These are phyloP conservation scores for Pterostichus madidus DNA, from an alignment of 2,888 invertebrate genomes.

Conservation along the genomic window DNA sequence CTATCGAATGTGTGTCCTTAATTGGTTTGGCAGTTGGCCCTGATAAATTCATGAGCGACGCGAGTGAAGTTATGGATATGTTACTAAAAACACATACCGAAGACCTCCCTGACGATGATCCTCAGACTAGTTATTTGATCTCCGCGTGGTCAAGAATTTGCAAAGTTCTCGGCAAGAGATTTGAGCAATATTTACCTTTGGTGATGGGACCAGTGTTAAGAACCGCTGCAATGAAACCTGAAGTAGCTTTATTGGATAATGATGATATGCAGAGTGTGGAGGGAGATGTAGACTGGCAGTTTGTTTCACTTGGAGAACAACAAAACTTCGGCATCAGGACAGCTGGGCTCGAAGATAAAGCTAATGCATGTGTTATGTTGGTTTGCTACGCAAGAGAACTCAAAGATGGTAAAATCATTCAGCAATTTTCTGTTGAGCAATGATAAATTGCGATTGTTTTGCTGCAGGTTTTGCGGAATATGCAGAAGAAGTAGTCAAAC, in stretches of 20 bases:
- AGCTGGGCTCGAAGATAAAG: conserved; percentile 96
- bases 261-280: conserved; percentile 91
- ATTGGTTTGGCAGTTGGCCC: conserved; percentile 94
- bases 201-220: conserved; percentile 97
- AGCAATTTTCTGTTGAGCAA: background rate
- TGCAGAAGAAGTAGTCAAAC: conserved; percentile 89
- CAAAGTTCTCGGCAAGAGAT: conserved; percentile 85
- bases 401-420: conserved; percentile 83
- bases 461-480: conserved; percentile 79
- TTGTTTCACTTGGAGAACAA: conserved; percentile 95
- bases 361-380: conserved; percentile 97
- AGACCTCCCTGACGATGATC: conserved; percentile 95
- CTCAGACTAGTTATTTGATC: conserved; percentile 98
- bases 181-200: conserved; percentile 93
- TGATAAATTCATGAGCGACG: conserved; percentile 93
- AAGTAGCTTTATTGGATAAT: conserved; percentile 93
- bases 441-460: background rate
- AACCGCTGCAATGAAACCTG: conserved; percentile 95
- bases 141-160: conserved; percentile 99
- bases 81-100: conserved; percentile 94
- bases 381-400: conserved; percentile 96
- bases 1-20: conserved; percentile 98
- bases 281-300: conserved; percentile 95
- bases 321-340: conserved; percentile 97
- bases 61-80: conserved; percentile 97